These are phyloP conservation scores for Caenorhabditis sp. DNA, from an alignment of 2,888 invertebrate species.

Conservation along the genomic window DNA sequence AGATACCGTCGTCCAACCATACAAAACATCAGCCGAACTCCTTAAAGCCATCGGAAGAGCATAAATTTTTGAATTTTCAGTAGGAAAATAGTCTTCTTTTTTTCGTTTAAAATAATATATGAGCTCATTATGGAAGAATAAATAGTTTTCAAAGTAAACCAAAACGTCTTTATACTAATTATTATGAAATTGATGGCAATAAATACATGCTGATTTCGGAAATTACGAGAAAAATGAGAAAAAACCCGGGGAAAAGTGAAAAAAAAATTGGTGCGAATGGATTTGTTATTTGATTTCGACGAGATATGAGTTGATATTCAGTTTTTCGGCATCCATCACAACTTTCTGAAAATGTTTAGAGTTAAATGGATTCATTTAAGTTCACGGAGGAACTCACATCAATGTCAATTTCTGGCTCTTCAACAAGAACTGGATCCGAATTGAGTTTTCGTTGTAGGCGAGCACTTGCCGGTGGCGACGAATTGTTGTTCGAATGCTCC, in stretches of 20 bases:
- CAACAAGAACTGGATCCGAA: slow-evolving; percentile 21
- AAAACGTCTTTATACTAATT: not conserved
- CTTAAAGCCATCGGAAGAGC: slow-evolving; percentile 51
- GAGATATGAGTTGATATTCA: not conserved
- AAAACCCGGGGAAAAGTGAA: too few species aligned
- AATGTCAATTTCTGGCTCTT: slow-evolving; percentile 14
- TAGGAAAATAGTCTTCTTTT: not conserved
- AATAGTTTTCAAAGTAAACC: not conserved
- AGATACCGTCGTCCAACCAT: slow-evolving; percentile 63
- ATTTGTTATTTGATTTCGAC: not conserved
- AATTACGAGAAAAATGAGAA: not conserved
- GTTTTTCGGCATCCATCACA: not conserved
- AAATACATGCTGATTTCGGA: not conserved
- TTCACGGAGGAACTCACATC: not conserved
- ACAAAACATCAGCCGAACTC: slow-evolving; percentile 57
- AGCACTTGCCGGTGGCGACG: slow-evolving; percentile 12
- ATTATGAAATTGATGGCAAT: not conserved
- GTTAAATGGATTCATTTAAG: too few species aligned
- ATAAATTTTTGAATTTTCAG: slow-evolving; percentile 10
- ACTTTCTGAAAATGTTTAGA: not conserved
- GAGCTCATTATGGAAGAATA: not conserved
- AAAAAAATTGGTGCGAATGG: too few species aligned
- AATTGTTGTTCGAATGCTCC: slow-evolving; percentile 15
- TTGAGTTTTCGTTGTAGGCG: slow-evolving; percentile 10
- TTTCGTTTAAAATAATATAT: slow-evolving; percentile 4